Base-by-base conservation (phyloP, 1,140 invertebrate genomes). In the Drosophila tsacasi region DNA sequence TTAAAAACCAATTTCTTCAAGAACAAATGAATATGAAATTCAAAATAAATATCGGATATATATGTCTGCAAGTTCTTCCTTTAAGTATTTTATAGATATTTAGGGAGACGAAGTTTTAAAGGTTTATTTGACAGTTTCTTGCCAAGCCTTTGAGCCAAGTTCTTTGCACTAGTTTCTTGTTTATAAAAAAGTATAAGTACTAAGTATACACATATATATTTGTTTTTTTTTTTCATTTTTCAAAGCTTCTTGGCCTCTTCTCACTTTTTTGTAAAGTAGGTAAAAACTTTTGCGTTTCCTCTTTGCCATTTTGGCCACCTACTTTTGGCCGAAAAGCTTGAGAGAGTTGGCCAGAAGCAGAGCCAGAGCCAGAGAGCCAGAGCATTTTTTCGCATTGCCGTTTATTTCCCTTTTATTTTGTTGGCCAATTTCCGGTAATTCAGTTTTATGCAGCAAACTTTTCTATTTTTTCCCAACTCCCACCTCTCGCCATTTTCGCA, bases 361-460 rank as follows among this genome's bases (percentile, higher is more conserved):
- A 46, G 7, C 4, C 17, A 23, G 44, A 47, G 13, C 7, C 1
- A 21, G n/a, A 30, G 62, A 62, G 35, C 47, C 37, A 46, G 27
- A 79, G 57, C 65, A 69, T 78, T 81, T 64, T 81, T 82, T 86
- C 73, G 81, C 81, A 77, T 84, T 80, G 81, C 66, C 72, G 61
- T 83, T 73, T 78, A 77, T 73, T 82, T 61, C 79, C 61, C 52
- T 79, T 79, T 49, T 79, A 67, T 67, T 74, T 81, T 84, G 84
- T 84, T 89, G 81, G 84, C 84, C 84, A 89, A 89, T 89, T 89
- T 89, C 84, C 84, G 84, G 84, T 90, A 89, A 89, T 89, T 89
- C 84, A 89, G 85, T 89, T 89, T 89, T 89, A 89, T 89, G 84
- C 85, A 84, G 81, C 78, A 79, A 89, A 87, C 83, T 84, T 89